Evolutionary conservation across 2,888 invertebrate species (phyloP).

Genomic region (Automeris io): DNA sequence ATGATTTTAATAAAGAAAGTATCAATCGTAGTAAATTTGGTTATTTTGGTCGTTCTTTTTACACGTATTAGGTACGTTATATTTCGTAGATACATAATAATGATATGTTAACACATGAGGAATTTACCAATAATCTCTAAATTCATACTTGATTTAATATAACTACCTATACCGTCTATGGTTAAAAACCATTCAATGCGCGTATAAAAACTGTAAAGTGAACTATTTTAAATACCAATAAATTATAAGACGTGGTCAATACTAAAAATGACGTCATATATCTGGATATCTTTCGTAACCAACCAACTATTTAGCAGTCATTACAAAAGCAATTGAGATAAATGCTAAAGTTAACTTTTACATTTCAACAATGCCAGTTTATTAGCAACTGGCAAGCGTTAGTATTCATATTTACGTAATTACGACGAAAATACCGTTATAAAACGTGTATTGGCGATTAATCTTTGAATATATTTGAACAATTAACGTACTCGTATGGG

Average conservation of each 20-base stretch:
- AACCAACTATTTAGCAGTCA: background rate
- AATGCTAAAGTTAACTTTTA: background rate
- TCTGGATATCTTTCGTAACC: background rate
- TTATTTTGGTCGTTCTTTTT: too few species aligned
- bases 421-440: background rate
- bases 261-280: background rate
- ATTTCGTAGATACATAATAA: too few species aligned
- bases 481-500: background rate
- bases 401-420: background rate
- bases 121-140: too few species aligned
- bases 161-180: too few species aligned
- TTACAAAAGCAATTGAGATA: conserved; percentile 1
- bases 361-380: background rate
- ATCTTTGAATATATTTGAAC: background rate
- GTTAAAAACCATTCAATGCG: too few species aligned
- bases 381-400: background rate
- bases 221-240: background rate
- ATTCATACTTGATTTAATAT: too few species aligned
- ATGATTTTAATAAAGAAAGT: too few species aligned
- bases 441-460: background rate
- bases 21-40: too few species aligned
- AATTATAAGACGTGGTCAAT: background rate
- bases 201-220: too few species aligned
- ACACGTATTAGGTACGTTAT: too few species aligned
- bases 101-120: too few species aligned